Evolutionary conservation across 2,797 vertebrate genomes (phyloP).

Genomic region (Clarias pachynema): DNA sequence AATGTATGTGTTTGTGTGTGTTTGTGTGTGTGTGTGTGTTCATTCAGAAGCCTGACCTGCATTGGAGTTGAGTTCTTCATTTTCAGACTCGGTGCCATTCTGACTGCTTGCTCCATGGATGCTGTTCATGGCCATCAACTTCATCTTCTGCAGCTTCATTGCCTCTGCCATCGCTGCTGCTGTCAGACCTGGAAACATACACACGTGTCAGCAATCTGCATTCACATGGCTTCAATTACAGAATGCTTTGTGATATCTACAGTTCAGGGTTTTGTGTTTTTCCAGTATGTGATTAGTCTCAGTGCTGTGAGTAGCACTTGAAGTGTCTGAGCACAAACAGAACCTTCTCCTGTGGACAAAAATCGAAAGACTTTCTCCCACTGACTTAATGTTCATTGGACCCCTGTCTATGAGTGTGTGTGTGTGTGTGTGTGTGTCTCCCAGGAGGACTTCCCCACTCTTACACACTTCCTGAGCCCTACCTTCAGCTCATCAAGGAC

Average conservation of each 20-base stretch:
- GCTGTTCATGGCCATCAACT: conserved; percentile 81
- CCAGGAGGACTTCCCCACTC: conserved; percentile 45
- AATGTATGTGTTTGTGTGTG: background rate
- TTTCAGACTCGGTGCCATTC: conserved; percentile 83
- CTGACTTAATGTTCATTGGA: conserved; percentile 15
- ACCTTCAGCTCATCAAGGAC: conserved; percentile 58
- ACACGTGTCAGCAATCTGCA: conserved; percentile 27
- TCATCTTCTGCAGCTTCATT: conserved; percentile 91
- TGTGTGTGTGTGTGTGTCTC: conserved; percentile 14
- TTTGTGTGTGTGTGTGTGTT: conserved; percentile 1
- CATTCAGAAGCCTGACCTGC: conserved; percentile 69
- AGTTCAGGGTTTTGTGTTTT: conserved; percentile 5
- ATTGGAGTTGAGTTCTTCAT: conserved; percentile 83
- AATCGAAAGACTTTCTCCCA: conserved; percentile 8
- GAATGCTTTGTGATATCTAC: conserved; percentile 3
- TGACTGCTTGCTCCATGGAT: conserved; percentile 83
- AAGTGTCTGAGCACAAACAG: background rate
- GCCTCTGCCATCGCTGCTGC: conserved; percentile 87
- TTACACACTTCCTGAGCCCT: conserved; percentile 48
- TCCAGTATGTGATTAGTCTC: background rate
- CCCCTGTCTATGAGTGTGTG: background rate
- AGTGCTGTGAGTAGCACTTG: background rate
- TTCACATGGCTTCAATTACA: background rate
- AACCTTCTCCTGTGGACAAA: conserved; percentile 20
- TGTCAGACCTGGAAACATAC: conserved; percentile 70